Base-by-base conservation (phyloP, 2,113 vertebrate species). In the Ammospiza nelsoni region DNA sequence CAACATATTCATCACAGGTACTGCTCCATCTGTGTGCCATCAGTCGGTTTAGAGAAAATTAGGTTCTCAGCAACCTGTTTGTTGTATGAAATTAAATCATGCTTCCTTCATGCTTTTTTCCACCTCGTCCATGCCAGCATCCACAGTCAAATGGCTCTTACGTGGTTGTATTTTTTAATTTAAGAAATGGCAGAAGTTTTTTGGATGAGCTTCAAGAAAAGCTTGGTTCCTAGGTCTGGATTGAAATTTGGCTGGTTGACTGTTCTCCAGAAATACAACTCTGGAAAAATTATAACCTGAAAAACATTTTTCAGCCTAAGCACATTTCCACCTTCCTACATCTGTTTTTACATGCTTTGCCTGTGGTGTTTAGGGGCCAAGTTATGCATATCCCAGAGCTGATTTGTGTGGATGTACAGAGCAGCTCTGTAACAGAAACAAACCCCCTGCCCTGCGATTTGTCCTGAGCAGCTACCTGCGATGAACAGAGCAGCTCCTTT, bases 291-390 rank as follows among this genome's bases (percentile, higher is more conserved):
- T 84, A 71, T 78, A 89, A 84, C 76, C 79, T 92, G 72, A 91
- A 87, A 49, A 89, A 19, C 19, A 20, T 80, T 92, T 78, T 94
- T 94, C 92, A 93, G 25, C 35, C 73, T 95, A 90, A 95, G 94
- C 92, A 89, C 65, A 92, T 94, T 96, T 96, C 90, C 85, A 95
- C 94, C 85, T 94, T 86, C 88, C 88, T 95, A 37, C 88, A 78
- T 92, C 83, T 94, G 92, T 90, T 97, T 95, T 91, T 90, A 67
- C 67, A 24, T 72, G 85, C 90, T 78, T 65, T 44, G 93, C 12
- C 67, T 59, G 0, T 71, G 78, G 52, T 9, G 3, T 80, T 80
- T 52, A 44, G 72, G 61, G 90, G 85, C 85, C 92, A 94, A 81
- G 85, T 67, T 78, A 29, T 27, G 68, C 31, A 5, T 86, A 92